These are phyloP conservation scores for Drosophila anomalata DNA, from an alignment of 2,888 invertebrate species.

Conservation along the genomic window DNA sequence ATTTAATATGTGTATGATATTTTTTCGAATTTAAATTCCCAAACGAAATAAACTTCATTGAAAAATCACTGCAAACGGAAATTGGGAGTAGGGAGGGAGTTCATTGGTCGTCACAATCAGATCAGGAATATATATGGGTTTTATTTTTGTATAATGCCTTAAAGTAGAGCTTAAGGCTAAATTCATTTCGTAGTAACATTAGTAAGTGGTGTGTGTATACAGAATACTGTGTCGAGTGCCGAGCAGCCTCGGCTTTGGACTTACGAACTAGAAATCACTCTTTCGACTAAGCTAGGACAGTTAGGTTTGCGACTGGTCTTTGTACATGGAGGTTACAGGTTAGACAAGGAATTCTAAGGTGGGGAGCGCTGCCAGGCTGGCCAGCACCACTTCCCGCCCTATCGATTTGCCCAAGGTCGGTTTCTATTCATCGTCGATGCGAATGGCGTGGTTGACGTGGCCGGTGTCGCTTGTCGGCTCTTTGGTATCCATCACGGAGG, in stretches of 20 bases:
- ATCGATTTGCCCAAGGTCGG: slow-evolving; percentile 2
- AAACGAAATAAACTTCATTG: slow-evolving; percentile 72
- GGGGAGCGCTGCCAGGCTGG: background rate
- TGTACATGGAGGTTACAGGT: slow-evolving; percentile 71
- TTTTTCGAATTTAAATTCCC: slow-evolving; percentile 81
- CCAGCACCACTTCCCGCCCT: background rate
- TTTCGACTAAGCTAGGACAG: slow-evolving; percentile 55
- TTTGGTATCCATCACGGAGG: slow-evolving; percentile 12
- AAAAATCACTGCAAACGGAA: slow-evolving; percentile 14
- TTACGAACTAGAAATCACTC: slow-evolving; percentile 72
- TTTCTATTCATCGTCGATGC: slow-evolving; percentile 81
- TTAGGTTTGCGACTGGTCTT: slow-evolving; percentile 58
- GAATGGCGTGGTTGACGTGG: slow-evolving; percentile 81
- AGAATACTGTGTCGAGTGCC: slow-evolving; percentile 41
- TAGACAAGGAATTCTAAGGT: slow-evolving; percentile 46
- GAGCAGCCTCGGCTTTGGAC: slow-evolving; percentile 18
- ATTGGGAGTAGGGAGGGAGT: no score
- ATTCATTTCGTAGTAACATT: slow-evolving; percentile 48
- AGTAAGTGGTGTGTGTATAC: slow-evolving; percentile 43
- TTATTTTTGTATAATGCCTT: slow-evolving; percentile 19
- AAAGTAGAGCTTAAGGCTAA: slow-evolving; percentile 30
- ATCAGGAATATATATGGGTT: slow-evolving; percentile 11
- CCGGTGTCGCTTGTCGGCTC: slow-evolving; percentile 59
- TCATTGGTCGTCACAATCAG: background rate
- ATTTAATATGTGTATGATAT: slow-evolving; percentile 63